Base-by-base conservation (phyloP, 1,140 invertebrate genomes). In the Calliopsis andreniformis region DNA sequence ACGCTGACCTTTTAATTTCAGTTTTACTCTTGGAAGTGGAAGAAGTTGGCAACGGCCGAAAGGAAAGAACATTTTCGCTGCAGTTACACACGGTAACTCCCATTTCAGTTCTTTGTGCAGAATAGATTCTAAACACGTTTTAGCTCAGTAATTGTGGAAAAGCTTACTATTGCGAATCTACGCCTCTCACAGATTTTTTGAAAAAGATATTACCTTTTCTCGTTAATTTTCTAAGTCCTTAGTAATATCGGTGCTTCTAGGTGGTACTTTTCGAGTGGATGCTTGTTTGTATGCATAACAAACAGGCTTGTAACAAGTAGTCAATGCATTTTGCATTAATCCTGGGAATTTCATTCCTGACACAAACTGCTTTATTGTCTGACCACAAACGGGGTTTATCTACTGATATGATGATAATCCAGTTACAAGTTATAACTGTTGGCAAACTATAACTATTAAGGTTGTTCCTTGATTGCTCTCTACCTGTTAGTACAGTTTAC, bases 361-460 rank as follows among this genome's bases (percentile, higher is more conserved):
- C 14, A n/a, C 14, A 53, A 62, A 55, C 32, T 7, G 32, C n/a
- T 30, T 55, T 30, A 55, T 51, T 64, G 70, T 55, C 35, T 51
- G 32, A 64, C 45, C 47, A 30, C 3, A 7, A 53, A 18, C 23
- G 6, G 6, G 23, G 25, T 53, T 43, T 64, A 73, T 55, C 35
- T 35, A 63, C 23, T 55, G n/a, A 25, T 14, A 42, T 62, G 20
- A 14, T 4, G 16, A 14, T 23, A 4, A 66, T 63, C 43, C 39
- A 20, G 12, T 42, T 53, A 43, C 23, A 43, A 20, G 12, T 42
- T 53, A 43, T 30, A 43, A 18, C 16, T 55, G 25, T 73, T 30
- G 18, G 16, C 49, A 3, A 43, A 64, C 39, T 30, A 23, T 16
- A 51, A 42, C 43, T n/a, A 23, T 53, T 49, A 39, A 61, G n/a